These are phyloP conservation scores for Turnix velox DNA, from an alignment of 2,113 vertebrate species.

Conservation along the genomic window DNA sequence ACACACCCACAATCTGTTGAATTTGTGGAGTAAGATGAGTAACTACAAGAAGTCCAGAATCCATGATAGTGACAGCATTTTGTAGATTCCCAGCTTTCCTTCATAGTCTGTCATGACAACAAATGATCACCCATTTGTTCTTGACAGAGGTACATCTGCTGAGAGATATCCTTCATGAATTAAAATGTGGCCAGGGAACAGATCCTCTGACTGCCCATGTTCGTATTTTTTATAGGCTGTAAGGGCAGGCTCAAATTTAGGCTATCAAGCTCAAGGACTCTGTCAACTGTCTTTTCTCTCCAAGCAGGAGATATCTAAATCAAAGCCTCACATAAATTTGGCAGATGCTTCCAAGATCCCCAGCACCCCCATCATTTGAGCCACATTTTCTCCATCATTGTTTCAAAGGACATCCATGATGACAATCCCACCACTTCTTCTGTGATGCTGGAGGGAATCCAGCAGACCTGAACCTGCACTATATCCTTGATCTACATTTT, in stretches of 20 bases:
- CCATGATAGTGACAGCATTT: background rate
- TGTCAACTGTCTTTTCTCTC: background rate
- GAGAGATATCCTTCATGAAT: background rate
- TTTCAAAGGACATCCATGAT: background rate
- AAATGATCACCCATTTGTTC: background rate
- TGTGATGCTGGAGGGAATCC: background rate
- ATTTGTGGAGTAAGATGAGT: background rate
- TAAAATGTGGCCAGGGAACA: background rate
- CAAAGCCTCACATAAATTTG: background rate
- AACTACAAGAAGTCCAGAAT: background rate
- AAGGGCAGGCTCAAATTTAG: background rate
- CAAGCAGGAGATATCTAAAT: background rate
- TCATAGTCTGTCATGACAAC: background rate
- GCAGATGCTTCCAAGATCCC: background rate
- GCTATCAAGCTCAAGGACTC: background rate
- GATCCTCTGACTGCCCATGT: background rate
- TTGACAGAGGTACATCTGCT: background rate
- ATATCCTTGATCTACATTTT: background rate
- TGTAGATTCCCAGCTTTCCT: background rate
- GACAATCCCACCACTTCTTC: background rate
- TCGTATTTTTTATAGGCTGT: background rate
- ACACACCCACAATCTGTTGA: slow-evolving; percentile 86
- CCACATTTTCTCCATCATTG: background rate
- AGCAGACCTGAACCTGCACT: background rate
- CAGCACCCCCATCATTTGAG: background rate